Conservation (phyloP, 2,888 invertebrate species). For the Parnassius glacialis region DNA sequence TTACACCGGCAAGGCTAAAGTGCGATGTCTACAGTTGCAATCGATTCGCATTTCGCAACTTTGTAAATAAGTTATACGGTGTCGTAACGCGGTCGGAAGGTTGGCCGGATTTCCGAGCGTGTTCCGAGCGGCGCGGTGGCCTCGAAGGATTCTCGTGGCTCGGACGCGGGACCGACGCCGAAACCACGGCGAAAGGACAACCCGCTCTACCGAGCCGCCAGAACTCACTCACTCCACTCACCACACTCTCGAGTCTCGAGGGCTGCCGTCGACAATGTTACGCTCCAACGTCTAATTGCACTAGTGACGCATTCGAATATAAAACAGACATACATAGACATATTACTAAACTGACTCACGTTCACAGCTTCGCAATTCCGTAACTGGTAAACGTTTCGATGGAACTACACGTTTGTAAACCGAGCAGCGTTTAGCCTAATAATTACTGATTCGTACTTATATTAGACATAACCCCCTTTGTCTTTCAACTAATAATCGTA, state of each 20-base stretch:
- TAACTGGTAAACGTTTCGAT: conserved; percentile 47
- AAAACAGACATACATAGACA: conserved; percentile 40
- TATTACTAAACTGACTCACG: conserved; percentile 70
- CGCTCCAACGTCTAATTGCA: conserved; percentile 31
- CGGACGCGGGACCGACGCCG: conserved; percentile 50
- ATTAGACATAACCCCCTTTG: conserved; percentile 3
- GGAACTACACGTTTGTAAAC: conserved; percentile 31
- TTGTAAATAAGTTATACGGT: conserved; percentile 78
- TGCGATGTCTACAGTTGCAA: conserved; percentile 79
- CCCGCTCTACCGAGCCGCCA: conserved; percentile 10
- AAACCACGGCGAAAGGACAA: conserved; percentile 39
- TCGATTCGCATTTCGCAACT: conserved; percentile 79
- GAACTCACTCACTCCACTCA: not conserved
- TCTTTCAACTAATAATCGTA: not conserved
- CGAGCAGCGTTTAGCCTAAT: not conserved
- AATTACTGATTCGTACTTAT: not conserved
- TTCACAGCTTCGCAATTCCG: conserved; percentile 62
- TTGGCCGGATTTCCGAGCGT: conserved; percentile 81
- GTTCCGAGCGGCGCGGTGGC: conserved; percentile 74
- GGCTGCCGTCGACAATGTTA: not conserved
- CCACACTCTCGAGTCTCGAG: conserved; percentile 2
- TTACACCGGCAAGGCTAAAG: conserved; percentile 75
- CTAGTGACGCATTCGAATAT: conserved; percentile 55
- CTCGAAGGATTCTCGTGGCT: conserved; percentile 76
- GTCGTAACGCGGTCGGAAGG: conserved; percentile 80